phyloP scores from a whole-genome alignment of 2,113 vertebrate genomes.

The Lagenorhynchus albirostris region DNA sequence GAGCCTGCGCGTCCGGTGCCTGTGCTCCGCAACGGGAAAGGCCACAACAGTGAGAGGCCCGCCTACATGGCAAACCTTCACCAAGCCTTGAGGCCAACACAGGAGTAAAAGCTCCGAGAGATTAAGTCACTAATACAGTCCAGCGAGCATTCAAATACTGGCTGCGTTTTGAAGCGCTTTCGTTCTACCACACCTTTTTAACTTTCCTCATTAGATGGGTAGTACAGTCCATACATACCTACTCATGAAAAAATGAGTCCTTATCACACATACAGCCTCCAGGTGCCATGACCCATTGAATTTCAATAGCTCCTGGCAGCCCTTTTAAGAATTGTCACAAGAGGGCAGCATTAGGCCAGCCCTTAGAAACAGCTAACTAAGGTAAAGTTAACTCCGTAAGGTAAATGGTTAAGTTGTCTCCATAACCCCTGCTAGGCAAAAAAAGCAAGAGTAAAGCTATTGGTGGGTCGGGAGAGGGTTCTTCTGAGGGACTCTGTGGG shows the following conservation, averaged over 20 bases:
- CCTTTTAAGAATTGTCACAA: slow-evolving; percentile 33
- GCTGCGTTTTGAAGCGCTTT: not conserved
- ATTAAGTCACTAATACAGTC: not conserved
- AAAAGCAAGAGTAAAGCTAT: not conserved
- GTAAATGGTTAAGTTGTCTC: not conserved
- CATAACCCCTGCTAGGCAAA: not conserved
- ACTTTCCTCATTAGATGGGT: not conserved
- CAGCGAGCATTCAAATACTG: not conserved
- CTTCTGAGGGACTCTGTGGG: not conserved
- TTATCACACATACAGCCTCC: not conserved
- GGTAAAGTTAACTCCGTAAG: not conserved
- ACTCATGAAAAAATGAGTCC: not conserved
- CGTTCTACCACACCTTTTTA: not conserved
- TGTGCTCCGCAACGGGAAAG: too few species aligned
- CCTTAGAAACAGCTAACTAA: not conserved
- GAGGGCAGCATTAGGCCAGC: slow-evolving; percentile 62
- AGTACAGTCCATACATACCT: not conserved
- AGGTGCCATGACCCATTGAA: not conserved
- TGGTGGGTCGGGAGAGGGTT: not conserved
- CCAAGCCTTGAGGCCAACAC: not conserved
- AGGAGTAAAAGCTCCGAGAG: not conserved
- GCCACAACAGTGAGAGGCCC: too few species aligned
- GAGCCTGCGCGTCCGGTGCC: too few species aligned
- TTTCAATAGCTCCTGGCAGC: not conserved
- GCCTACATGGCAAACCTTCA: not conserved